Evolutionary conservation across 35 echinoderm and acorn worm genomes (phyloP), one percentile per base, ranked within the genome.

Genomic region (Ophiothrix spiculata): DNA sequence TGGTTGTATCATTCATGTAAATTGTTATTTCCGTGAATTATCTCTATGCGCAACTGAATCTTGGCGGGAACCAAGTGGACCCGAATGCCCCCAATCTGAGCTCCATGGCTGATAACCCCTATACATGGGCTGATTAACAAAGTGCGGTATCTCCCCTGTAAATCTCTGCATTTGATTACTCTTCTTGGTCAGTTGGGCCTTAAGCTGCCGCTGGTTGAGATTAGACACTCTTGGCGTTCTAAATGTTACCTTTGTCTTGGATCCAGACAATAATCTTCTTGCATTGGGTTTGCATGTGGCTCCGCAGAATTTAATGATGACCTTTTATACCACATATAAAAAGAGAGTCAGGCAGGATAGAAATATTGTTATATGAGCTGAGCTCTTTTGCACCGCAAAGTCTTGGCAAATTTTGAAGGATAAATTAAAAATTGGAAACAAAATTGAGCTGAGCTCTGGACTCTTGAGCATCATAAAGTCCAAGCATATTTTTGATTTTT

Each of bases 191-290:
- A 69, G 60, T 69, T 69, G 60, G 23, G n/a, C n/a, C n/a, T 69
- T 21, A 15, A 69, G 60, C 60, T 69, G 60, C 60, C 8, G 29
- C 60, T 69, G 60, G 60, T 10, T 69, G 29, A 69, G 23, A 69
- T 69, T 69, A n/a, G 60, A 15, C 6, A 69, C 60, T 69, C 60
- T 69, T 69, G 60, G 60, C 25, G 60, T 69, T 15, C 23, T 69
- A 69, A 69, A 69, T 69, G 60, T 69, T 69, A 15, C 6, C 60
- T 69, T 69, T 69, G 60, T 69, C 60, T 69, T 69, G 60, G 60
- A 69, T 69, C 23, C 60, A 69, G 60, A 69, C 60, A 69, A 69
- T 69, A 69, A 69, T 69, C 60, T 69, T 69, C 60, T 69, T 69
- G 60, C 60, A 69, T 69, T 69, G 60, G 60, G 60, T 69, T 69